These are phyloP conservation scores for Plebejus anna DNA, from an alignment of 2,888 invertebrate species.

Conservation along the genomic window DNA sequence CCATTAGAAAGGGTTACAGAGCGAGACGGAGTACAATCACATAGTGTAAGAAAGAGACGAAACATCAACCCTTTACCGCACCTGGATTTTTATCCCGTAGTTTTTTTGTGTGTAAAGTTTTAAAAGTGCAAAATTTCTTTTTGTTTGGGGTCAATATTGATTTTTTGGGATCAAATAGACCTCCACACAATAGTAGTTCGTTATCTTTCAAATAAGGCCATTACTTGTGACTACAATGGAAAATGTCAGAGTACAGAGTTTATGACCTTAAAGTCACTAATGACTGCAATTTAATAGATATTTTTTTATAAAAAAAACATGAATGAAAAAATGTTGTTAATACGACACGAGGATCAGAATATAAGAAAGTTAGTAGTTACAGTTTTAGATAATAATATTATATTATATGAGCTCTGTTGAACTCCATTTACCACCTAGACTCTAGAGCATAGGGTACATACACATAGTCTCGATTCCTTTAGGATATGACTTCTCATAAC, in stretches of 20 bases:
- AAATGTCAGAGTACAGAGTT: conserved; percentile 22
- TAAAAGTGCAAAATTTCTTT: conserved; percentile 74
- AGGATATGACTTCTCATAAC: too few species aligned
- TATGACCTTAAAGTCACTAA: conserved; percentile 28
- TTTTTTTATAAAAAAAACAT: too few species aligned
- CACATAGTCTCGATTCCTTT: too few species aligned
- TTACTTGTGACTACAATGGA: conserved; percentile 49
- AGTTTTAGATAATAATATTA: too few species aligned
- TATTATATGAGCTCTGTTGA: too few species aligned
- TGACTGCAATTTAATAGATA: conserved; percentile 31
- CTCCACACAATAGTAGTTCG: conserved; percentile 63
- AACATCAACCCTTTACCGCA: conserved; percentile 70
- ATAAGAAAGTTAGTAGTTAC: too few species aligned
- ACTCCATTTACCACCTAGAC: too few species aligned
- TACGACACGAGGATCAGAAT: too few species aligned
- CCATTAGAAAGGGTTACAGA: conserved; percentile 69
- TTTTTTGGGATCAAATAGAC: conserved; percentile 60
- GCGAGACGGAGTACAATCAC: conserved; percentile 45
- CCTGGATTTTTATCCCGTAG: conserved; percentile 63
- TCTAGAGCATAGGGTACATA: too few species aligned
- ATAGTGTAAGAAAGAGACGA: conserved; percentile 47
- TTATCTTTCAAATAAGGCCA: conserved; percentile 69
- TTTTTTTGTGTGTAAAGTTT: conserved; percentile 67
- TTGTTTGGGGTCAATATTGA: conserved; percentile 74
- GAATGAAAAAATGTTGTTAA: too few species aligned